Evolutionary conservation across 53 echinoderm and acorn worm genomes (phyloP).

Genomic region (Glandiceps talaboti): DNA sequence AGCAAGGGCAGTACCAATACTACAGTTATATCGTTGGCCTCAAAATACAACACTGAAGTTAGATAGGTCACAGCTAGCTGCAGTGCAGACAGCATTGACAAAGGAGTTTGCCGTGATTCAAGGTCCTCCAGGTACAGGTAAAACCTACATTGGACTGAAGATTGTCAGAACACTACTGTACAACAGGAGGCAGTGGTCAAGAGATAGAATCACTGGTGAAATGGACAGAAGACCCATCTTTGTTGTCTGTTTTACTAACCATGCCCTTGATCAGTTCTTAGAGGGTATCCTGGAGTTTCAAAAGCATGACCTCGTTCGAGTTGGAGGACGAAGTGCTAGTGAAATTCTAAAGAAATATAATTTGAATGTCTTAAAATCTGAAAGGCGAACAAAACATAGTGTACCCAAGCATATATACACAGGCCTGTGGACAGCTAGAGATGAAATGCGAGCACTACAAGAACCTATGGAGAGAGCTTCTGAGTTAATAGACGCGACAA

Average conservation of each 20-base stretch:
- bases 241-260: constrained; percentile 78
- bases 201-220: neutral
- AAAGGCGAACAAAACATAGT: neutral
- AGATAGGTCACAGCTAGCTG: constrained; percentile 64
- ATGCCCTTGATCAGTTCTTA: constrained; percentile 89
- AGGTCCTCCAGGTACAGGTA: constrained; percentile 95
- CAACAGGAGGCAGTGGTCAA: constrained; percentile 27
- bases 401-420: neutral
- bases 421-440: neutral
- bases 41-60: constrained; percentile 17
- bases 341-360: constrained; percentile 10
- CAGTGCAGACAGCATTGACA: constrained; percentile 68
- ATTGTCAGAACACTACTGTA: constrained; percentile 52
- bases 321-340: constrained; percentile 52
- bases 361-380: neutral
- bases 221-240: constrained; percentile 30
- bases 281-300: constrained; percentile 53
- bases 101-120: constrained; percentile 74
- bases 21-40: constrained; percentile 35
- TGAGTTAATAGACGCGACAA: constrained; percentile 7
- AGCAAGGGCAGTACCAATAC: constrained; percentile 11
- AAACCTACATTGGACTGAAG: constrained; percentile 87
- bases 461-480: constrained; percentile 7
- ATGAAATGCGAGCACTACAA: neutral
- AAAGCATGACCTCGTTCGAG: constrained; percentile 26